These are phyloP conservation scores for Acrobasis consociella DNA, from an alignment of 2,888 invertebrate species.

Conservation along the genomic window DNA sequence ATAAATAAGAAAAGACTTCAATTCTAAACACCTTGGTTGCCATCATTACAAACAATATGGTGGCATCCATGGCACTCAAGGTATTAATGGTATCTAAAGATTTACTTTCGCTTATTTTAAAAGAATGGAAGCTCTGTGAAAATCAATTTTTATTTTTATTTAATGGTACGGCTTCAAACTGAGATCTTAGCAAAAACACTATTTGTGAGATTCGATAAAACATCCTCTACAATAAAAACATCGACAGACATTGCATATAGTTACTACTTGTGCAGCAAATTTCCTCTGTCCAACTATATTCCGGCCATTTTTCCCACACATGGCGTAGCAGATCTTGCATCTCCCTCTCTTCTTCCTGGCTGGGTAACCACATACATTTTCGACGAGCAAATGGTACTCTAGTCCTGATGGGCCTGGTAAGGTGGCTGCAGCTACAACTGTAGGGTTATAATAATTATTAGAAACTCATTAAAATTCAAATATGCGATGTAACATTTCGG, in stretches of 20 bases:
- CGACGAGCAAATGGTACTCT: constrained; percentile 1
- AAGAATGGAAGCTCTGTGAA: no score
- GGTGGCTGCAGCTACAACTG: not conserved
- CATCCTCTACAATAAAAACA: not conserved
- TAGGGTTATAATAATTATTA: no score
- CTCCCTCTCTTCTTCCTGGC: constrained; percentile 3
- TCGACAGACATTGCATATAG: not conserved
- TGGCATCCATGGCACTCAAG: no score
- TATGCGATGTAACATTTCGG: no score
- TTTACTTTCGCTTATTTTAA: no score
- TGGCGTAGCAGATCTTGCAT: constrained; percentile 7
- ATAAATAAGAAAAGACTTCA: no score
- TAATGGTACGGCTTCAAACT: no score
- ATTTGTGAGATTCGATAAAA: not conserved
- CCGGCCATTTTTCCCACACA: not conserved
- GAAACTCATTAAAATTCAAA: no score
- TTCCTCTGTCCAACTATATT: not conserved
- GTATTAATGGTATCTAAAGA: no score
- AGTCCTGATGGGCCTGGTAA: not conserved
- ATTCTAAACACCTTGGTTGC: no score
- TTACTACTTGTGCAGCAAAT: not conserved
- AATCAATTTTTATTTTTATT: no score
- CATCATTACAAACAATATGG: no score
- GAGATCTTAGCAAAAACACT: not conserved
- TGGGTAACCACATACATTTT: not conserved